These are phyloP conservation scores for Ruditapes philippinarum DNA, from an alignment of 1,140 invertebrate species.

Conservation along the genomic window DNA sequence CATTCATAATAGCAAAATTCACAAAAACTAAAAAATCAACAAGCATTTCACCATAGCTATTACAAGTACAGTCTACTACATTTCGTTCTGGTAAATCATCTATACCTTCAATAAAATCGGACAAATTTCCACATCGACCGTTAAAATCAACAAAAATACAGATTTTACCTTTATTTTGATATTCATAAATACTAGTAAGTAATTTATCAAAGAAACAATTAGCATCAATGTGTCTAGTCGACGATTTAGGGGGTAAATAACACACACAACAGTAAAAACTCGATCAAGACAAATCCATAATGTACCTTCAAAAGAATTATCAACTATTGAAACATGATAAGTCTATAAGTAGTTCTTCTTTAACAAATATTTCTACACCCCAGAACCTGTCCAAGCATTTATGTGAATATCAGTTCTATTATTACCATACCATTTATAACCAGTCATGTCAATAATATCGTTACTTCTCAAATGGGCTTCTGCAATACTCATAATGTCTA, in stretches of 20 bases:
- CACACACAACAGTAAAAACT: not conserved
- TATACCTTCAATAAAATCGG: not conserved
- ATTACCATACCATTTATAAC: slow-evolving; percentile 1
- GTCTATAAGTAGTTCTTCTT: not conserved
- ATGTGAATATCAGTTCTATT: not conserved
- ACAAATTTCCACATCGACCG: not conserved
- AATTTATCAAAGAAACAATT: not conserved
- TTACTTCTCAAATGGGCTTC: slow-evolving; percentile 8
- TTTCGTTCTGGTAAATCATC: not conserved
- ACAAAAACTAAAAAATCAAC: not conserved
- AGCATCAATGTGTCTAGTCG: not conserved
- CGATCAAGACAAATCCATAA: not conserved
- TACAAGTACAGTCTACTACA: not conserved
- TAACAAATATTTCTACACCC: slow-evolving; percentile 22
- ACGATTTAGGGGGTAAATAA: not conserved
- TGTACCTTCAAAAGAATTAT: not conserved
- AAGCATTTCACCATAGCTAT: slow-evolving; percentile 13
- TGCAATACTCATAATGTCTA: slow-evolving; percentile 49
- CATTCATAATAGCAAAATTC: slow-evolving; percentile 14
- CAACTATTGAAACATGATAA: not conserved
- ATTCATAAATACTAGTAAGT: not conserved
- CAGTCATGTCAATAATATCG: not conserved
- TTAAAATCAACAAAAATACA: slow-evolving; percentile 1
- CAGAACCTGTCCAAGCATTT: slow-evolving; percentile 38
- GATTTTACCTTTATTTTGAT: slow-evolving; percentile 1